phyloP scores from a whole-genome alignment of 2,113 vertebrate genomes.

The Oophaga pumilio region DNA sequence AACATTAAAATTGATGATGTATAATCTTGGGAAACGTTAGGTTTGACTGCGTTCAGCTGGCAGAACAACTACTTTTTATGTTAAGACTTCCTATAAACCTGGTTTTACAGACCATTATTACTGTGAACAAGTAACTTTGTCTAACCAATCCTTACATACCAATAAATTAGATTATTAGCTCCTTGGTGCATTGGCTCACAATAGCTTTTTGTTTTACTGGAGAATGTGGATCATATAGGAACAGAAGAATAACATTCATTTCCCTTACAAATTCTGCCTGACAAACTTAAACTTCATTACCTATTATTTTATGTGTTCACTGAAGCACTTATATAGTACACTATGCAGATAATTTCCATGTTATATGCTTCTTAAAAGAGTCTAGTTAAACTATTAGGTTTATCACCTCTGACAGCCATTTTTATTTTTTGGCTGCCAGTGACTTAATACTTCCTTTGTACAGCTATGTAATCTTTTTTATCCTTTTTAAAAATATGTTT shows the following conservation, averaged over 20 bases:
- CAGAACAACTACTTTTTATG: constrained; percentile 38
- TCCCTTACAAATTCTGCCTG: constrained; percentile 34
- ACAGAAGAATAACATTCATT: constrained; percentile 42
- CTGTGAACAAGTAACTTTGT: constrained; percentile 48
- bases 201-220: constrained; percentile 26
- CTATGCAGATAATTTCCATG: constrained; percentile 22
- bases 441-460: constrained; percentile 17
- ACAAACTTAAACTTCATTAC: constrained; percentile 25
- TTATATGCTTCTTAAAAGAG: constrained; percentile 21
- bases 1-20: constrained; percentile 54
- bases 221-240: constrained; percentile 24
- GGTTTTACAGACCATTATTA: constrained; percentile 48
- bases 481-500: neutral
- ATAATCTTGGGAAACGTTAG: constrained; percentile 37
- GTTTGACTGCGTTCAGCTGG: constrained; percentile 48
- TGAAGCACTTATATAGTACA: constrained; percentile 5
- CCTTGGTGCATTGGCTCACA: constrained; percentile 49
- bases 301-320: constrained; percentile 17
- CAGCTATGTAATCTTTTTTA: neutral
- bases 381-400: constrained; percentile 3
- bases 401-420: neutral
- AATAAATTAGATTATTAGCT: constrained; percentile 53
- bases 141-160: constrained; percentile 32
- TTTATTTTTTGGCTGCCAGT: neutral
- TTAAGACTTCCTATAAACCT: constrained; percentile 43